Conservation (phyloP, 2,888 invertebrate species). For the Temnothorax ravouxi region DNA sequence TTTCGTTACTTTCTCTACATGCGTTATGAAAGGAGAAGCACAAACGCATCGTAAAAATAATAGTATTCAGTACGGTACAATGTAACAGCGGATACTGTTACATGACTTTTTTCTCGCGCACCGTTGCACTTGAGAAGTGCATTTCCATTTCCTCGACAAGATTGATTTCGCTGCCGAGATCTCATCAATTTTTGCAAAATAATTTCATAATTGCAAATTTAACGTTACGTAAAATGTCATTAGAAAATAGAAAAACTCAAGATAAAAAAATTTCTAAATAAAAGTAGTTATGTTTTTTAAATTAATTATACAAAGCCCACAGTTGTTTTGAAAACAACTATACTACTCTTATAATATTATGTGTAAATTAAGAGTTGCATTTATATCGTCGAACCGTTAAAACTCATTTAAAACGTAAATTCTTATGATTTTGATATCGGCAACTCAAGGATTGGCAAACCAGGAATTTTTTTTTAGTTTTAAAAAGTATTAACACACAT, state of each 20-base stretch:
- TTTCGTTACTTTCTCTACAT: constrained; percentile 18
- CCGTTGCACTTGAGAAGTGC: constrained; percentile 67
- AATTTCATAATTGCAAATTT: constrained; percentile 3
- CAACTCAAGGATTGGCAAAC: neutral
- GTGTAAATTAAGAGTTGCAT: neutral
- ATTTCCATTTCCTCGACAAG: constrained; percentile 66
- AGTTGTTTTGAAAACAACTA: neutral
- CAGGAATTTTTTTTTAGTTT: neutral
- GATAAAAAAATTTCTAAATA: neutral
- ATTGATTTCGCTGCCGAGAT: constrained; percentile 40
- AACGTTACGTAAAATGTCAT: neutral
- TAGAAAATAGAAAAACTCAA: neutral
- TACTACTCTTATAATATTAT: neutral
- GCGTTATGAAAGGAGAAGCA: neutral
- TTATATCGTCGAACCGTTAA: neutral
- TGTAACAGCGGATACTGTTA: constrained; percentile 69
- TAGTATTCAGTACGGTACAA: constrained; percentile 53
- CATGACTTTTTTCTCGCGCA: constrained; percentile 62
- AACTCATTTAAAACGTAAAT: constrained; percentile 1
- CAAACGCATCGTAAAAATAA: constrained; percentile 39
- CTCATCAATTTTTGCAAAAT: constrained; percentile 9
- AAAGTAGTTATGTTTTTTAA: neutral
- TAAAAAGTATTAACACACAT: neutral
- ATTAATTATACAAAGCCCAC: neutral
- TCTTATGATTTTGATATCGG: neutral